Evolutionary conservation across 2,113 vertebrate genomes (phyloP), one percentile per base, ranked within the genome.

Genomic region (Theristicus caerulescens): DNA sequence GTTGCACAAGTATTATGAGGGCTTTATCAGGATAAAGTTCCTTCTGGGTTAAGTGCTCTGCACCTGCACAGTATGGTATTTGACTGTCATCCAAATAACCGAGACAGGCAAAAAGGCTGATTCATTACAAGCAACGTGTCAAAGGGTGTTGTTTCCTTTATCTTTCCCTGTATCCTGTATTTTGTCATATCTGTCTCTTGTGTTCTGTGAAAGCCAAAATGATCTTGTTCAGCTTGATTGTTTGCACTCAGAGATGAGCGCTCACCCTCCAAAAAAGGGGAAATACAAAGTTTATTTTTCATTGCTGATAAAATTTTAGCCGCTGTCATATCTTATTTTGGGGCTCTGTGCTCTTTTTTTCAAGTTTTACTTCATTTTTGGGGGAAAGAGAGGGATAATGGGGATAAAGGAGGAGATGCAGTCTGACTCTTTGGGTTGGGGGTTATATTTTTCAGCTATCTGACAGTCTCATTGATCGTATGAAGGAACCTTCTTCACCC

Each of bases 401-500:
- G n/a, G 47, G 17, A 0, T 11, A 2, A 16, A 31, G 38, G 3
- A 82, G 54, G 38, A 69, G 67, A 13, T 69, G 1, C n/a, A 34
- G 20, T 4, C 66, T 82, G 86, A 25, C 52, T 85, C 62, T 91
- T 88, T 82, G 51, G 34, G 64, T 44, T 69, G 7, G 89, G 26
- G 58, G 7, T 77, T 87, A 2, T 96, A 11, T 94, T 86, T 97
- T 94, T 88, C 98, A 99, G 99, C 98, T 99, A 3, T 99, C 99
- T 1, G 99, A 99, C 92, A 99, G 98, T 76, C 98, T 99, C 96
- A 99, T 99, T 86, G 99, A 99, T 80, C 99, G 99, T 18, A 99
- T 99, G 99, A 99, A 98, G 97, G 99, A 99, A 40, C 97, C 98
- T 4, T 96, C 98, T 77, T 97, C 98, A 3, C 65, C 97, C 44